A percentile compares a stretch with the other conserved stretches of the same genome.
These are phyloP conservation scores for Trichoplusia ni DNA, from an alignment of 1,140 invertebrate species.

Conservation along the genomic window DNA sequence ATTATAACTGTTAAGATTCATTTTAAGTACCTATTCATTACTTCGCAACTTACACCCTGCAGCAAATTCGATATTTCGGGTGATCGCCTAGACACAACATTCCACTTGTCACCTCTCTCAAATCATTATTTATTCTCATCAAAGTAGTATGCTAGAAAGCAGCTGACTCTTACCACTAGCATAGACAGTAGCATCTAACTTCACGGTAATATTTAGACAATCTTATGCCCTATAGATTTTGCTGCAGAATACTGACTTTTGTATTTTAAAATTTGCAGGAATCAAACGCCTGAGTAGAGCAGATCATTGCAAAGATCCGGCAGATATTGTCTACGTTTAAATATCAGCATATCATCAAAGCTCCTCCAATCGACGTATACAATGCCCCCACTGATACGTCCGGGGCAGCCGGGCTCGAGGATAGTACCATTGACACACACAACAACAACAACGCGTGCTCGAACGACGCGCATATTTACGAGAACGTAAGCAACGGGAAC, in stretches of 20 bases:
- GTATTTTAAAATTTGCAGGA: conserved; percentile 83
- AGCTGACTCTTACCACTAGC: conserved; percentile 61
- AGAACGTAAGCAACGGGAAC: conserved; percentile 75
- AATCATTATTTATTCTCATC: conserved; percentile 58
- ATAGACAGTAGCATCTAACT: conserved; percentile 55
- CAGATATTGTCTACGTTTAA: conserved; percentile 88
- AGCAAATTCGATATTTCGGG: conserved; percentile 41
- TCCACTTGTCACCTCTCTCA: conserved; percentile 40
- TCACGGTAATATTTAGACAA: conserved; percentile 56
- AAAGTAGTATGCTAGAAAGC: conserved; percentile 62
- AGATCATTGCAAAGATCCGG: conserved; percentile 90
- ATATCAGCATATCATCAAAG: conserved; percentile 84
- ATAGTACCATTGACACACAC: conserved; percentile 63
- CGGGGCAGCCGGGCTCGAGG: conserved; percentile 56
- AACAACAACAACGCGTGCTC: conserved; percentile 60
- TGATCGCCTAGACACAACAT: conserved; percentile 37
- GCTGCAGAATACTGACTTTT: conserved; percentile 65
- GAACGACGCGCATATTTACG: conserved; percentile 53
- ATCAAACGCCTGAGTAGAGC: conserved; percentile 89
- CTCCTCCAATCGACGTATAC: conserved; percentile 78
- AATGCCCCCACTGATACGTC: conserved; percentile 62
- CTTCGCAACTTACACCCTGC: conserved; percentile 46
- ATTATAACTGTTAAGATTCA: conserved; percentile 52
- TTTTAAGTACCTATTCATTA: conserved; percentile 36
- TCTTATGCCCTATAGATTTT: conserved; percentile 40